Conservation (phyloP, 2,888 invertebrate species). For the Pollenia angustigena region DNA sequence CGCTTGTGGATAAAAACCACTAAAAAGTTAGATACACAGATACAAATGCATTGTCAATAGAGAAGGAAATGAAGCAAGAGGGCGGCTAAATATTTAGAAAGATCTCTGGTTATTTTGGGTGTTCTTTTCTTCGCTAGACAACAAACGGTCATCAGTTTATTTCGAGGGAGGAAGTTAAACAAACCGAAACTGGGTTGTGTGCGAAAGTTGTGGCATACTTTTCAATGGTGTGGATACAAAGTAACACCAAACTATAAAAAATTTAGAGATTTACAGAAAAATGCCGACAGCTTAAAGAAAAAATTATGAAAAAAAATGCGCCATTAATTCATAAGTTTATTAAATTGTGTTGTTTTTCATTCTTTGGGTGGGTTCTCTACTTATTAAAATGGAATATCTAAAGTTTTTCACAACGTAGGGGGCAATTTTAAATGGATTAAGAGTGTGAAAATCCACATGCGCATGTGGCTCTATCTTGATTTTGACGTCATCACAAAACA, state of each 20-base stretch:
- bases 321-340: slow-evolving; percentile 68
- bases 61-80: neutral
- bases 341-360: slow-evolving; percentile 18
- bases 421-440: neutral
- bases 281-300: slow-evolving; percentile 53
- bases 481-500: too few species aligned
- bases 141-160: slow-evolving; percentile 9
- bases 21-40: neutral
- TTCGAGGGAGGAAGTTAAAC: slow-evolving; percentile 44
- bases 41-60: neutral
- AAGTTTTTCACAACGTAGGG: neutral
- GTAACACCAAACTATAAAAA: slow-evolving; percentile 10
- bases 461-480: too few species aligned
- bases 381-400: neutral
- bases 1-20: slow-evolving; percentile 60
- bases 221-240: slow-evolving; percentile 52
- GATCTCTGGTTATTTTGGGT: slow-evolving; percentile 13
- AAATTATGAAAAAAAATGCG: slow-evolving; percentile 7
- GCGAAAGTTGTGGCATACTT: slow-evolving; percentile 73
- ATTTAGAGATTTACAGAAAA: slow-evolving; percentile 34
- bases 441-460: too few species aligned
- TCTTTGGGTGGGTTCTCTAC: neutral
- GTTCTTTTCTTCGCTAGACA: slow-evolving; percentile 9
- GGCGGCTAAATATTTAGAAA: neutral
- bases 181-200: slow-evolving; percentile 49